Evolutionary conservation across 2,797 vertebrate species (phyloP), one percentile per base, ranked within the genome.

Genomic region (Pangasius sanitwongsei): DNA sequence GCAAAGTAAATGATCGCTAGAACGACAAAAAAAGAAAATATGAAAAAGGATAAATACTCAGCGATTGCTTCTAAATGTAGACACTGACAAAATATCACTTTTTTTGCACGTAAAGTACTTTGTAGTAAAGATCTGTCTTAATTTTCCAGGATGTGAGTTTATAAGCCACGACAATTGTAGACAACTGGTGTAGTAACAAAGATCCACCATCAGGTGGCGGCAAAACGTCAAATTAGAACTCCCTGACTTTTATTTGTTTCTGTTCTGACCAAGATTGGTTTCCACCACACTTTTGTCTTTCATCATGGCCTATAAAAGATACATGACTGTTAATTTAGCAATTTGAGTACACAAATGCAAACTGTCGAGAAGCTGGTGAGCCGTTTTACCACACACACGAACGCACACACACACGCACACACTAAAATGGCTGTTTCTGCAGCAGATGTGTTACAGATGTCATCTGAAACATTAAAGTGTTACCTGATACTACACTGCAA

Each of bases 161-260:
- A 2, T 13, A 41, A 37, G 18, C 31, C 44, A 75, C 1, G 3
- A 3, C 72, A 25, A 1, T 72, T 41, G 16, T 28, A 74, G 23
- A 75, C 23, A 11, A 2, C 7, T 78, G 15, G 15, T 86, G 86
- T 59, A 53, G n/a, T 67, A 31, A 23, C 69, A 31, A 1, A 20
- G 15, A 23, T 31, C 50, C 7, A 13, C 87, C 91, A 87, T 80
- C 83, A 90, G 91, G 75, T 74, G 92, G 80, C 91, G 74, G 34
- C 90, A 89, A 86, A 67, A 69, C 20, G n/a, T n/a, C 67, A 77
- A 70, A 55, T 50, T 50, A 78, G 28, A 78, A 11, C 77, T 80
- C 7, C 0, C 16, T 20, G 7, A 4, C 16, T 20, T 20, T 57
- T 3, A 23, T 11, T 20, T 18, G 28, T 9, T 55, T n/a, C 61